Percentiles rank a stretch among this genome's conserved stretches.
These are phyloP conservation scores for Hemicordylus capensis DNA, from an alignment of 2,113 vertebrate species.

Conservation along the genomic window DNA sequence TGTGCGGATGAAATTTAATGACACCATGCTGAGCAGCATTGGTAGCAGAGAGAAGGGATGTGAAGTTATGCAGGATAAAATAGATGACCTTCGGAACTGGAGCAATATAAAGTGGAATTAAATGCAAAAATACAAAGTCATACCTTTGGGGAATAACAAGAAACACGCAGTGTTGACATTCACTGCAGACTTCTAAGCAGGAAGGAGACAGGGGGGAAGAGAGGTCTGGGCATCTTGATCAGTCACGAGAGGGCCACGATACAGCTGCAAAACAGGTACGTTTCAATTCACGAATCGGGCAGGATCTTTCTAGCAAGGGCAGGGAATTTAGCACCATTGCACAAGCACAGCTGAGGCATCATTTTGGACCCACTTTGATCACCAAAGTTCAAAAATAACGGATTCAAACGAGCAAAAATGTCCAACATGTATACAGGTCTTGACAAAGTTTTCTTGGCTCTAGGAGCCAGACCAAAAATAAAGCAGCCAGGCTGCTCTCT, in stretches of 20 bases:
- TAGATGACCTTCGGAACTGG: neutral
- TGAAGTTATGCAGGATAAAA: neutral
- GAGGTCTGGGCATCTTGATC: neutral
- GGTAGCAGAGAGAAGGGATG: neutral
- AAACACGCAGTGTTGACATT: neutral
- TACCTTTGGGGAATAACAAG: neutral
- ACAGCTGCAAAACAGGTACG: neutral
- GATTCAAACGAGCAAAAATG: neutral
- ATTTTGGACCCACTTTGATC: neutral
- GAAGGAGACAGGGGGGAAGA: neutral
- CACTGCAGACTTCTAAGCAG: neutral
- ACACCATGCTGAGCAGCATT: neutral
- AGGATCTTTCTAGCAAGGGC: neutral
- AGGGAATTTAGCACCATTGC: neutral
- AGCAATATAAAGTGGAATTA: neutral
- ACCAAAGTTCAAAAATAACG: neutral
- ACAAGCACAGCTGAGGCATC: neutral
- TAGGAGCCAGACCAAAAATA: too few species aligned
- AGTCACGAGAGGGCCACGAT: neutral
- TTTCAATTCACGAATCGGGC: neutral
- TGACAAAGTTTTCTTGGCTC: too few species aligned
- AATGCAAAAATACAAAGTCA: neutral
- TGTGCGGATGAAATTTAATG: neutral
- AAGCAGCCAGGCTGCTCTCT: too few species aligned
- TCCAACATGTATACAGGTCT: too few species aligned